phyloP scores from a whole-genome alignment of 2,113 vertebrate genomes.

The Geococcyx californianus region DNA sequence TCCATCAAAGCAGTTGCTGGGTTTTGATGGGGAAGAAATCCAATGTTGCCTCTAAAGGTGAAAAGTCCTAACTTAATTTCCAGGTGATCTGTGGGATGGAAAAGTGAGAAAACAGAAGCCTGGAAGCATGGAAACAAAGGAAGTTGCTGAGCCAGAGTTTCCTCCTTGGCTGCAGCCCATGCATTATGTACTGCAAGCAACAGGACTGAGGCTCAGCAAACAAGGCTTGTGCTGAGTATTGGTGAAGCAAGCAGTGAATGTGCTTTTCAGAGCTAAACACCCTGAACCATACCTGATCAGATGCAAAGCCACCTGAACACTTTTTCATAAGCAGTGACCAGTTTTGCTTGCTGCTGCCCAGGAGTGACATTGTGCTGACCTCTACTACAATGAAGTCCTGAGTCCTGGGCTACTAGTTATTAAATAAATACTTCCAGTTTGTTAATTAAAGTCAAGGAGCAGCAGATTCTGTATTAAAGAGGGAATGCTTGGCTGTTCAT shows the following conservation, averaged over 20 bases:
- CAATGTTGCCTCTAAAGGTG: not conserved
- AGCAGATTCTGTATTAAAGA: not conserved
- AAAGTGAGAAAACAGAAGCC: not conserved
- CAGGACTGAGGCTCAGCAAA: not conserved
- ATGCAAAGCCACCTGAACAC: not conserved
- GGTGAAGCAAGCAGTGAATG: not conserved
- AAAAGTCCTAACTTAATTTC: not conserved
- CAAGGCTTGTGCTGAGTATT: not conserved
- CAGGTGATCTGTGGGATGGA: not conserved
- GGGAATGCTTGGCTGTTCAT: not conserved
- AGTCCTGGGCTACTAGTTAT: not conserved
- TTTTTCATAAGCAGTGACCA: not conserved
- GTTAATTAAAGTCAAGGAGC: not conserved
- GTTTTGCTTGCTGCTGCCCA: not conserved
- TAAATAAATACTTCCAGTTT: not conserved
- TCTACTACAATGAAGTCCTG: rapidly evolving
- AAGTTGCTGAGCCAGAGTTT: not conserved
- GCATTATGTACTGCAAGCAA: not conserved
- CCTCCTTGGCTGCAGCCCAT: not conserved
- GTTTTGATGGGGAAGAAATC: not conserved
- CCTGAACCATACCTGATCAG: not conserved
- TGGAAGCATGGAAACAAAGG: not conserved
- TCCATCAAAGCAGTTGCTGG: not conserved
- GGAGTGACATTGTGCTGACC: not conserved
- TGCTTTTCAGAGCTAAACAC: not conserved